Evolutionary conservation across 1,140 invertebrate genomes (phyloP).

Genomic region (Leptopilina boulardi): DNA sequence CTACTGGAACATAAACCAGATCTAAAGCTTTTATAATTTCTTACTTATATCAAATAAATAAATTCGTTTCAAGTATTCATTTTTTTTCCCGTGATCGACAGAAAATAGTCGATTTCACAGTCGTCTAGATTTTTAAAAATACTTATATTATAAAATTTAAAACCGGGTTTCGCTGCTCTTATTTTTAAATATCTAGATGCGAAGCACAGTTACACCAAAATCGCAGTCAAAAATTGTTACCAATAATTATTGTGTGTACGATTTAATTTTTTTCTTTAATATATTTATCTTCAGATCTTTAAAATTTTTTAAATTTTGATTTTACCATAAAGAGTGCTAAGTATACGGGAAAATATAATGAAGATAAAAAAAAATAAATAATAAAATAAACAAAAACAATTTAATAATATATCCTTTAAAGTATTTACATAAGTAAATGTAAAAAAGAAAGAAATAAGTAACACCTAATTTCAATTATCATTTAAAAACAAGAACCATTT

Average conservation of each 20-base stretch:
- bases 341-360: too few species aligned
- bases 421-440: neutral
- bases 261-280: neutral
- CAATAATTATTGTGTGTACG: neutral
- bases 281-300: neutral
- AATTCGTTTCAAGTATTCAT: slow-evolving; percentile 6
- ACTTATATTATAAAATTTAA: neutral
- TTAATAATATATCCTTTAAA: too few species aligned
- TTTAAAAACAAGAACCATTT: too few species aligned
- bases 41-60: neutral
- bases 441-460: neutral
- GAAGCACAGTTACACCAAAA: neutral
- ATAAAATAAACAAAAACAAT: too few species aligned
- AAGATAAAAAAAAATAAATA: too few species aligned
- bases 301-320: neutral
- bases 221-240: neutral
- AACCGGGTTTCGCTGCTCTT: neutral
- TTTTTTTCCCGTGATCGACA: neutral
- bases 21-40: slow-evolving; percentile 5
- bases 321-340: too few species aligned
- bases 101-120: slow-evolving; percentile 1
- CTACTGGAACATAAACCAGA: slow-evolving; percentile 17
- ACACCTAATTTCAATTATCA: neutral
- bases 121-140: slow-evolving; percentile 1
- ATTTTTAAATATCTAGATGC: slow-evolving; percentile 7